phyloP scores from a whole-genome alignment of 1,140 invertebrate species.

The Leptonema lineaticorne region DNA sequence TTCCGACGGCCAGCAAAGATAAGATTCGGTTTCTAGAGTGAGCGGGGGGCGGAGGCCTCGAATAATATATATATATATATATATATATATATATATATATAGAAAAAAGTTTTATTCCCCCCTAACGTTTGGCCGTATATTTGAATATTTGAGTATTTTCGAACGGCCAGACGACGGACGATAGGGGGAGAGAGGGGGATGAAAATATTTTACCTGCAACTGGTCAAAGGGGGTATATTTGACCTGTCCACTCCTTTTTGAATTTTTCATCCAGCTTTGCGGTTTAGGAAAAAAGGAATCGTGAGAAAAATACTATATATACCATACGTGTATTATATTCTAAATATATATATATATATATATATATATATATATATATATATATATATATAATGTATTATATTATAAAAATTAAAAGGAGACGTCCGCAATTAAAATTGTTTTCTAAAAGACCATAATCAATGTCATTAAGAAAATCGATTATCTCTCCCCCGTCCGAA shows the following conservation, averaged over 20 bases:
- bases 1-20: not conserved
- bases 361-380: not conserved
- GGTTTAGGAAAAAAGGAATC: not conserved
- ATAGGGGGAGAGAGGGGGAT: not conserved
- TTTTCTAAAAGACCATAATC: no score
- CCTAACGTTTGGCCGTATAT: not conserved
- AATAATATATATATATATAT: no score
- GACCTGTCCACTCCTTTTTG: not conserved
- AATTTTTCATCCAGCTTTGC: not conserved
- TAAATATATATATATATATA: not conserved
- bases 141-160: slow-evolving; percentile 8
- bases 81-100: no score
- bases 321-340: not conserved
- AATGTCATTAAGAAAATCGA: no score
- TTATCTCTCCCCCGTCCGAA: no score
- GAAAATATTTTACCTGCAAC: no score
- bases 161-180: not conserved
- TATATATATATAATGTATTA: not conserved
- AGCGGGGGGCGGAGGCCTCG: no score
- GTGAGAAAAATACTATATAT: not conserved
- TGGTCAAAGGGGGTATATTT: not conserved
- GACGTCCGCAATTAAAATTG: no score
- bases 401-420: no score
- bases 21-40: not conserved
- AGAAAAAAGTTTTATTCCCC: slow-evolving; percentile 8